Percentiles rank a stretch among this genome's conserved stretches.
phyloP scores from a whole-genome alignment of 2,888 invertebrate species.

The Cancer borealis region DNA sequence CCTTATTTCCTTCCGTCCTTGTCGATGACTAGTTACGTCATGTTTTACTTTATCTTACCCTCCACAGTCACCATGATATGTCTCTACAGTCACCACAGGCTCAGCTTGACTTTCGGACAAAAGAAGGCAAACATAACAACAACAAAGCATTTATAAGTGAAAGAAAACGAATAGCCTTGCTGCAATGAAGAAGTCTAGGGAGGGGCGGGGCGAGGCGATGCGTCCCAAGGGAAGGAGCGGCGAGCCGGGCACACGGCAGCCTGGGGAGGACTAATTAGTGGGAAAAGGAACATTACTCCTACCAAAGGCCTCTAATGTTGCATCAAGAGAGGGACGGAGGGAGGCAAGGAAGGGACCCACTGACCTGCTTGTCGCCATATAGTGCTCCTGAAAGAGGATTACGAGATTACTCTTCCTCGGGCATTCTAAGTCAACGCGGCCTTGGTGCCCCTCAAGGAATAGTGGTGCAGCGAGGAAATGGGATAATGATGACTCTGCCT shows the following conservation, averaged over 20 bases:
- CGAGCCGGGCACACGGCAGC: background rate
- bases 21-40: too few relatives aligned
- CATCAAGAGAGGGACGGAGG: background rate
- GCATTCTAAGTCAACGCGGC: background rate
- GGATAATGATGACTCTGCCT: background rate
- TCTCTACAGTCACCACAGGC: too few relatives aligned
- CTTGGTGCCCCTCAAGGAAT: background rate
- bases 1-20: too few relatives aligned
- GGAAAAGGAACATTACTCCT: background rate
- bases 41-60: too few relatives aligned
- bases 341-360: background rate
- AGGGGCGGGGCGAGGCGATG: background rate
- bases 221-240: slow-evolving; percentile 2
- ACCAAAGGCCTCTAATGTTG: background rate
- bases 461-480: background rate
- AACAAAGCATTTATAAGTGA: too few relatives aligned
- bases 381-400: background rate
- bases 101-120: too few relatives aligned
- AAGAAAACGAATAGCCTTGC: too few relatives aligned
- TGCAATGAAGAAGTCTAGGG: too few relatives aligned
- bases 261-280: background rate
- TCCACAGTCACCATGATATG: too few relatives aligned
- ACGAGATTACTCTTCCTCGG: background rate
- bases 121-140: too few relatives aligned
- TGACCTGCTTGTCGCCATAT: slow-evolving; percentile 17